Percentiles rank a stretch among this genome's conserved stretches.
Conservation (phyloP, 2,113 vertebrate species). For the Talpa occidentalis region DNA sequence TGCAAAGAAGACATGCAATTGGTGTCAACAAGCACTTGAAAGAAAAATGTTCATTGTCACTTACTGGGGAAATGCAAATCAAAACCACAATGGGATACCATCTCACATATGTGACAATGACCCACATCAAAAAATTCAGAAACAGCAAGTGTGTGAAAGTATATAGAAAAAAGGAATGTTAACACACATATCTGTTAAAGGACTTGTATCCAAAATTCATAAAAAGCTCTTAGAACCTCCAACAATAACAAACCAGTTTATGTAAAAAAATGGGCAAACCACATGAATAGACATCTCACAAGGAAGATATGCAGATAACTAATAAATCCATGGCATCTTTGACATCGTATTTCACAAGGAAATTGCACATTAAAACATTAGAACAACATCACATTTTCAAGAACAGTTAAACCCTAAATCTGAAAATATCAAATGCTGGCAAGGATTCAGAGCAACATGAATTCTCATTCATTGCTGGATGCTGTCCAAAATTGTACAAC, state of each 20-base stretch:
- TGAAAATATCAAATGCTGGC: background rate
- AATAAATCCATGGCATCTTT: background rate
- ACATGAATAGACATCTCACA: background rate
- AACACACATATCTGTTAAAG: background rate
- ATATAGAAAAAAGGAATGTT: no score
- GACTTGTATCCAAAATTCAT: background rate
- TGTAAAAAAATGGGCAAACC: background rate
- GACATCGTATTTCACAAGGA: background rate
- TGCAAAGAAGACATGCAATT: no score
- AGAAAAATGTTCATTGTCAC: no score
- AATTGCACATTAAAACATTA: background rate
- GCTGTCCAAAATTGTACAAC: background rate
- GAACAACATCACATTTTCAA: background rate
- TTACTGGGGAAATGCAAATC: no score
- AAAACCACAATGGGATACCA: no score
- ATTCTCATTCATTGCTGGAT: background rate
- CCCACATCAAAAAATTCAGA: no score
- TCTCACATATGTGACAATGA: no score
- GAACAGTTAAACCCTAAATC: background rate
- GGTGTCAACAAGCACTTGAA: no score
- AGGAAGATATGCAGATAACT: background rate
- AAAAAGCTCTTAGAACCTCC: background rate
- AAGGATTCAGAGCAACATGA: background rate
- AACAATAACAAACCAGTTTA: background rate
- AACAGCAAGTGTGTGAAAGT: no score